Conservation (phyloP, 2,797 vertebrate genomes). For the Huso huso region DNA sequence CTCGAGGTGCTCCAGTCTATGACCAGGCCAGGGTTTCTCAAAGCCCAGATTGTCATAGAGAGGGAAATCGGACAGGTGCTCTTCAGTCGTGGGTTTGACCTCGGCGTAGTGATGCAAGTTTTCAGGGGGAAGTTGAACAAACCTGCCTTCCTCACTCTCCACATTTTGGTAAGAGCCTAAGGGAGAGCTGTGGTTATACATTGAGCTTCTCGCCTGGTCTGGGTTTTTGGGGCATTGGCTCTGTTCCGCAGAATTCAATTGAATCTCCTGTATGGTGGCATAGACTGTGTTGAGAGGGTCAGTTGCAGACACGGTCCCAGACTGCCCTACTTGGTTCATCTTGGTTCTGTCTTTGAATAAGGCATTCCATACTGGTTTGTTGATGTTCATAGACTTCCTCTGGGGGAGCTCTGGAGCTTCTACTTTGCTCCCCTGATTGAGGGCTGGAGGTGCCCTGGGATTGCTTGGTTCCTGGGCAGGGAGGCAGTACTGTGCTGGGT, state of each 20-base stretch:
- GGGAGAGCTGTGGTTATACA: conserved; percentile 11
- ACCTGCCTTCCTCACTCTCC: conserved; percentile 37
- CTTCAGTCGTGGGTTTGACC: not conserved
- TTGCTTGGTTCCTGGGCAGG: not conserved
- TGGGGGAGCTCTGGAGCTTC: conserved; percentile 15
- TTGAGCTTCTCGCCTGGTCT: too few species aligned
- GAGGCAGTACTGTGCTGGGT: conserved; percentile 18
- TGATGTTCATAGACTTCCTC: conserved; percentile 10
- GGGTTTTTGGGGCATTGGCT: too few species aligned
- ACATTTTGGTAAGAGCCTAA: conserved; percentile 49
- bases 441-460: conserved; percentile 21
- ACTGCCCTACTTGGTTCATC: not conserved
- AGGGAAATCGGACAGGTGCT: not conserved
- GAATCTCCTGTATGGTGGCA: conserved; percentile 34
- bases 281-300: conserved; percentile 34
- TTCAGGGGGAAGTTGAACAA: conserved; percentile 15
- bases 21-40: conserved; percentile 1
- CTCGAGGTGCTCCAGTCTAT: conserved; percentile 3
- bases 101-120: not conserved
- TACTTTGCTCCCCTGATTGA: not conserved
- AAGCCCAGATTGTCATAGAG: conserved; percentile 34
- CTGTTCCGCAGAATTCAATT: too few species aligned
- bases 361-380: conserved; percentile 14
- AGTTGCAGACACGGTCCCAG: not conserved
- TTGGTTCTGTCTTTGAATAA: not conserved